Base-by-base conservation (phyloP, 2,888 invertebrate genomes). In the Seira musarum region DNA sequence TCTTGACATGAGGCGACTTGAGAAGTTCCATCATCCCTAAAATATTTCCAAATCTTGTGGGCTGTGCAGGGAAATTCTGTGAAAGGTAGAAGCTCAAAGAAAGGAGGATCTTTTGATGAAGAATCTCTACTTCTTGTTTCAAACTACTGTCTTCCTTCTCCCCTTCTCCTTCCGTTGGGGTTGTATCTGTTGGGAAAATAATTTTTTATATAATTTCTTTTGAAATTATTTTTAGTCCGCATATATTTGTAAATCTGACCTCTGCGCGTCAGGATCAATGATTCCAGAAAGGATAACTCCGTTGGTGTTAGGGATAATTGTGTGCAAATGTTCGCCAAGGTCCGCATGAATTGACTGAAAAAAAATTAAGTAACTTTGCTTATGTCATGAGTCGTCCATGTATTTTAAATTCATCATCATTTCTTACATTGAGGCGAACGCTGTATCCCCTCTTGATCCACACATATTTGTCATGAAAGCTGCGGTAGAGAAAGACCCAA, bases 201-300 rank as follows among this genome's bases (percentile, higher is more conserved):
- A 46, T 46, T 46, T 46, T 10, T 46, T 46, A 15, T 15, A 13
- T 13, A 46, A 46, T 46, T 13, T 46, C 15, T 46, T 15, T 15
- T 13, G 15, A 13, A 46, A 46, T 10, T 10, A 15, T 46, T 15
- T 46, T 13, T 46, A 46, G 15, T 46, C 49, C 15, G 49, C 15
- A 46, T 10, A 46, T 13, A 13, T 10, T 15, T 46, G 10, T 46
- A n/a, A n/a, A 22, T 2, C 63, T 69, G 19, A 82, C 83, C 81
- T 63, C 46, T 68, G 24, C 78, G 63, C 10, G 85, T 81, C 1
- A 87, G 67, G n/a, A 87, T 81, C 1, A 87, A 61, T 0, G 85
- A 83, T 63, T 87, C 85, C 35, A 87, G 61, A 70, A 85, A 85
- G 0, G 85, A 83, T 19, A 85, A 66, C 71, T 87, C 87, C 8